These are phyloP conservation scores for Cavia aperea DNA, from an alignment of 2,113 vertebrate genomes.

Conservation along the genomic window DNA sequence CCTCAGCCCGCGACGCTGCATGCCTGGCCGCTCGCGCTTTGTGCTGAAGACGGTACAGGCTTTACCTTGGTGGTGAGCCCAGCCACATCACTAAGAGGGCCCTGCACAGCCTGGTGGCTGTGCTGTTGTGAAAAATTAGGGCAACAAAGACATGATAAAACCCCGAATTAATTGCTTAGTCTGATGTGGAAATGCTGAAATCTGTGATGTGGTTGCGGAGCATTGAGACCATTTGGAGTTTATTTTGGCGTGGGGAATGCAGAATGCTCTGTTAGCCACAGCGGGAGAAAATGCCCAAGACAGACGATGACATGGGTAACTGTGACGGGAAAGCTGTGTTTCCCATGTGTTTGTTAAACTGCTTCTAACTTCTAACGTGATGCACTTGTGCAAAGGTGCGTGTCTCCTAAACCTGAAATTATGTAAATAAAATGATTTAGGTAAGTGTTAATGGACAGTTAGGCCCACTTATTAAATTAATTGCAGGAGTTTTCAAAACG, in stretches of 20 bases:
- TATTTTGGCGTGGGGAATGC: slow-evolving; percentile 51
- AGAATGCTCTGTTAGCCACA: slow-evolving; percentile 38
- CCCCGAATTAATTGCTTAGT: slow-evolving; percentile 50
- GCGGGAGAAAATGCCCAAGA: slow-evolving; percentile 33
- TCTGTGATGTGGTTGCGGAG: slow-evolving; percentile 29
- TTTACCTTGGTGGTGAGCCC: slow-evolving; percentile 54
- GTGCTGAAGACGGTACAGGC: slow-evolving; percentile 13
- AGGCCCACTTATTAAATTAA: slow-evolving; percentile 67
- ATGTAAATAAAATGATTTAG: slow-evolving; percentile 66
- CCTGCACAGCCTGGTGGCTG: slow-evolving; percentile 17
- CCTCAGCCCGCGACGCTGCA: slow-evolving; percentile 51
- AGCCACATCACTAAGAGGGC: neutral
- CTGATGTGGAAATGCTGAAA: slow-evolving; percentile 52
- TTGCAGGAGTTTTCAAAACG: slow-evolving; percentile 68
- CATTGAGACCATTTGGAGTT: slow-evolving; percentile 56
- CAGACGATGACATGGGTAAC: neutral
- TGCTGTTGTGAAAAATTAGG: slow-evolving; percentile 43
- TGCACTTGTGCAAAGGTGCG: slow-evolving; percentile 45
- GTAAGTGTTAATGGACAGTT: slow-evolving; percentile 59
- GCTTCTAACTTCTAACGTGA: slow-evolving; percentile 38
- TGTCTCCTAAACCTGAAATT: slow-evolving; percentile 50
- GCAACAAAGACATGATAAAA: slow-evolving; percentile 55
- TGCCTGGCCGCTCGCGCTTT: slow-evolving; percentile 61
- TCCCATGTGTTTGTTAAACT: slow-evolving; percentile 48
- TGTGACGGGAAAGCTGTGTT: neutral